Percentiles rank a stretch among this genome's conserved stretches.
Conservation (phyloP, 1,140 invertebrate species). For the Drosophila subobscura region DNA sequence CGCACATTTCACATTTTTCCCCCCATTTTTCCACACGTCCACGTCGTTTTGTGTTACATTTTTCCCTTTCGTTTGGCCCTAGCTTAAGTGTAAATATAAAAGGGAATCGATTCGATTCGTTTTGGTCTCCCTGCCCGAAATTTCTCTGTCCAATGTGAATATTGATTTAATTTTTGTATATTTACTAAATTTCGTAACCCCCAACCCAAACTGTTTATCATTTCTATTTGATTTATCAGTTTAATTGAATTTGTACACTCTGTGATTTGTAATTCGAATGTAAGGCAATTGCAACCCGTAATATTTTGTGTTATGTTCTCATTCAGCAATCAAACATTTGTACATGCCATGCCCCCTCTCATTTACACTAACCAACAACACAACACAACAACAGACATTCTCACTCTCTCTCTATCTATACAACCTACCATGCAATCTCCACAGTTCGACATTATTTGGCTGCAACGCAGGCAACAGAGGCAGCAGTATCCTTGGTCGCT, state of each 20-base stretch:
- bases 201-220: slow-evolving; percentile 1
- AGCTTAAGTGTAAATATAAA: slow-evolving; percentile 36
- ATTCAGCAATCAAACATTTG: slow-evolving; percentile 14
- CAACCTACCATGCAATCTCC: slow-evolving; percentile 69
- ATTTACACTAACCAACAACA: slow-evolving; percentile 12
- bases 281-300: slow-evolving; percentile 42
- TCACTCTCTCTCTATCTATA: slow-evolving; percentile 10
- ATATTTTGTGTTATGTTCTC: slow-evolving; percentile 34
- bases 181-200: slow-evolving; percentile 6
- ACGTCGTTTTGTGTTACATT: slow-evolving; percentile 35
- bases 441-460: slow-evolving; percentile 83
- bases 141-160: slow-evolving; percentile 34
- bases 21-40: slow-evolving; percentile 15
- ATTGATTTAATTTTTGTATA: slow-evolving; percentile 19
- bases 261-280: slow-evolving; percentile 41
- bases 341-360: slow-evolving; percentile 20
- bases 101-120: not conserved
- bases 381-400: slow-evolving; percentile 23
- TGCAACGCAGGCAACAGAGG: slow-evolving; percentile 77
- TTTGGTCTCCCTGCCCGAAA: slow-evolving; percentile 20
- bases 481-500: slow-evolving; percentile 82
- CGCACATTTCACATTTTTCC: slow-evolving; percentile 61
- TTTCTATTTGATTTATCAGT: slow-evolving; percentile 37
- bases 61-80: slow-evolving; percentile 15
- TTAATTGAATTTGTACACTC: slow-evolving; percentile 24